Conservation (phyloP, 1,140 invertebrate species). For the Drosophila rhopaloa region DNA sequence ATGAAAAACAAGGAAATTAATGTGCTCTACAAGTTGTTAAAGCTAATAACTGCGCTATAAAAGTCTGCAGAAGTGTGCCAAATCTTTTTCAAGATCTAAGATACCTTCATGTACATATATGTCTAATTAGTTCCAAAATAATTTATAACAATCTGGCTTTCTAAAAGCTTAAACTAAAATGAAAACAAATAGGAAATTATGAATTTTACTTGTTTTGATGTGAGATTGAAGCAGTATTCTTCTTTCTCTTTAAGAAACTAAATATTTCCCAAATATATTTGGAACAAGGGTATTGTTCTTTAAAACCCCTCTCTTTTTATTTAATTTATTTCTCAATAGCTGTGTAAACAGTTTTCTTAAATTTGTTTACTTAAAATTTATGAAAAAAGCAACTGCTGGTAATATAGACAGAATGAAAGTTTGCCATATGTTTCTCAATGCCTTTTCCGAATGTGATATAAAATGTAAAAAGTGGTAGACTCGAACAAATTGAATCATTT, state of each 20-base stretch:
- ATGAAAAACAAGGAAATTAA: constrained; percentile 10
- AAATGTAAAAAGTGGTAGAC: constrained; percentile 3
- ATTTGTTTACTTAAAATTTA: constrained; percentile 9
- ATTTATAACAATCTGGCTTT: too few species aligned
- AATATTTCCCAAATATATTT: too few species aligned
- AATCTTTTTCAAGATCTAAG: neutral
- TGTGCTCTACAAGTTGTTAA: constrained; percentile 13
- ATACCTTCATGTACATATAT: too few species aligned
- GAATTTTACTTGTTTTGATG: too few species aligned
- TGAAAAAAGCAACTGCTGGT: constrained; percentile 5
- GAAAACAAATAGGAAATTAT: too few species aligned
- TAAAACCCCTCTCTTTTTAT: neutral
- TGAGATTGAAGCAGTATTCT: too few species aligned
- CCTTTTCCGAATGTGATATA: constrained; percentile 1
- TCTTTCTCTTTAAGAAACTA: too few species aligned
- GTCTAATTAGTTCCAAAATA: too few species aligned
- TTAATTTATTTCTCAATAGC: neutral
- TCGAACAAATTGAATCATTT: constrained; percentile 37
- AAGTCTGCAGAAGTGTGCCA: neutral
- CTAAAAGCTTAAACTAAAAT: too few species aligned
- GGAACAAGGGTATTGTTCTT: neutral
- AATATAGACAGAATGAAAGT: constrained; percentile 1
- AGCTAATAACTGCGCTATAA: too few species aligned
- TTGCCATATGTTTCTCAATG: constrained; percentile 30
- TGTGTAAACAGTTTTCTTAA: constrained; percentile 4